A percentile compares a stretch with the other conserved stretches of the same genome.
Evolutionary conservation across 2,113 vertebrate species (phyloP).

Genomic region (Cheirogaleus medius): DNA sequence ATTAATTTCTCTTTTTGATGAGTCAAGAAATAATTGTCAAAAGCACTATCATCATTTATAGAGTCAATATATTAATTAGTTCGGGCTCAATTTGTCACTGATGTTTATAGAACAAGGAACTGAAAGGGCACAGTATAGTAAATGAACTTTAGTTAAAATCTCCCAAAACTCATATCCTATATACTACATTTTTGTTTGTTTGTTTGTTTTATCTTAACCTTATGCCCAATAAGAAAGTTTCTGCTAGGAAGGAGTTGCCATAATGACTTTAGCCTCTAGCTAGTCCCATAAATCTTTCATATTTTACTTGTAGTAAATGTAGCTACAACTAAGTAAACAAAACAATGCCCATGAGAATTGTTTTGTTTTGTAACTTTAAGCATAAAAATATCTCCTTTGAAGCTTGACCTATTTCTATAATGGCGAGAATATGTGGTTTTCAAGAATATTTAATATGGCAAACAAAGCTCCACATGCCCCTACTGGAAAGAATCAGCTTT

Average conservation of each 20-base stretch:
- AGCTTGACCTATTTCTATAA: slow-evolving; percentile 63
- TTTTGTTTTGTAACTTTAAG: slow-evolving; percentile 50
- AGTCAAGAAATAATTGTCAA: background rate
- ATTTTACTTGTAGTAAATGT: slow-evolving; percentile 49
- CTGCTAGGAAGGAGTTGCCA: background rate
- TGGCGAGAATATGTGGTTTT: slow-evolving; percentile 8
- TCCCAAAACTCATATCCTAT: background rate
- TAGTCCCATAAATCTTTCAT: slow-evolving; percentile 58
- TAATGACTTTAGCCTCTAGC: slow-evolving; percentile 47
- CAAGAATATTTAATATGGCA: slow-evolving; percentile 14
- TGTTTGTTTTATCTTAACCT: slow-evolving; percentile 46
- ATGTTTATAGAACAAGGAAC: background rate
- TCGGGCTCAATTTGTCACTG: background rate
- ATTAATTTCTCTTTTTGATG: slow-evolving; percentile 18
- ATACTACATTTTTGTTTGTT: background rate
- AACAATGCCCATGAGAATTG: slow-evolving; percentile 43
- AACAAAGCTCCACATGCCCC: background rate
- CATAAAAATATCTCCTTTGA: slow-evolving; percentile 60
- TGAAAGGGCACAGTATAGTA: background rate
- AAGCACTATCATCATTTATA: background rate
- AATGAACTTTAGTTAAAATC: background rate
- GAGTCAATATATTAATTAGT: background rate
- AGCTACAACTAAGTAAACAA: slow-evolving; percentile 63
- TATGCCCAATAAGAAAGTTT: slow-evolving; percentile 24
- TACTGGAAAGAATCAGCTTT: slow-evolving; percentile 20